These are phyloP conservation scores for Hippocampus mohnikei DNA, from an alignment of 2,113 vertebrate genomes.

Conservation along the genomic window DNA sequence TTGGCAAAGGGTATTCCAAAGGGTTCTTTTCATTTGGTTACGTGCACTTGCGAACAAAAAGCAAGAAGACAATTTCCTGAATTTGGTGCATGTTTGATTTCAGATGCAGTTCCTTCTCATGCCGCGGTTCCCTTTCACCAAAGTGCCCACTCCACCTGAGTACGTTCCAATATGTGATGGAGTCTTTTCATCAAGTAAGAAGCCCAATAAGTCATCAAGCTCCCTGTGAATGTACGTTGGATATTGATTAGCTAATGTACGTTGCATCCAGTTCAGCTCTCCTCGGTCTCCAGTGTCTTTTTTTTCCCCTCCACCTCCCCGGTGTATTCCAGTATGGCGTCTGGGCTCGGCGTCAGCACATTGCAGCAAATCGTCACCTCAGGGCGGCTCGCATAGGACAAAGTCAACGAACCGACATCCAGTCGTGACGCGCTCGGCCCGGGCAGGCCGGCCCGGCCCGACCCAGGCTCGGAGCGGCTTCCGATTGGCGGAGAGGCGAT, in stretches of 20 bases:
- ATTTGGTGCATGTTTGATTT: background rate
- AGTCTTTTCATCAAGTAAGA: background rate
- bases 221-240: background rate
- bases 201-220: background rate
- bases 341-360: constrained; percentile 4
- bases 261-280: background rate
- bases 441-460: background rate
- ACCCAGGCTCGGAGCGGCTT: background rate
- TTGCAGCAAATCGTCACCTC: constrained; percentile 6
- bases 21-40: too few species aligned
- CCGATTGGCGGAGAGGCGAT: background rate
- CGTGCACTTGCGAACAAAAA: too few species aligned
- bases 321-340: background rate
- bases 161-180: background rate
- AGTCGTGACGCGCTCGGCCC: background rate
- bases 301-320: background rate
- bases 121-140: too few species aligned
- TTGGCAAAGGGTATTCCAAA: too few species aligned
- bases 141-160: too few species aligned
- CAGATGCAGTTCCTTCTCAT: background rate
- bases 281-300: background rate
- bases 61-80: too few species aligned
- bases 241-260: constrained; percentile 4
- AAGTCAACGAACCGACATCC: background rate
- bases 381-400: background rate